Percentiles rank a stretch among this genome's conserved stretches.
phyloP scores from a whole-genome alignment of 1,140 invertebrate species.

The Cecropterus lyciades region DNA sequence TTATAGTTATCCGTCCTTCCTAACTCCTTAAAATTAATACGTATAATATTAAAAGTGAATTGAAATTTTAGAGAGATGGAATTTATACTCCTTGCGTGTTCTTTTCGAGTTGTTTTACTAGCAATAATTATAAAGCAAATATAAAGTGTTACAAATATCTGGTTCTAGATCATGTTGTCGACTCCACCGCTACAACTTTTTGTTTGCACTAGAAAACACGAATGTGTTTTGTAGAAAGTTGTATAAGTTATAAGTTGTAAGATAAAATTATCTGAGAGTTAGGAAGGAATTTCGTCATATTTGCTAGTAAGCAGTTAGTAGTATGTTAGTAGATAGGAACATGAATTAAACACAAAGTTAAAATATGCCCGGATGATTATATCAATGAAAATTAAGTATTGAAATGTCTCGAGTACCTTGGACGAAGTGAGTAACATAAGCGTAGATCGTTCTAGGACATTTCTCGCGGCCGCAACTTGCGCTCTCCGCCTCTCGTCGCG shows the following conservation, averaged over 20 bases:
- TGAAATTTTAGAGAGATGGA: neutral
- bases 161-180: neutral
- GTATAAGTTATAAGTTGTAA: no score
- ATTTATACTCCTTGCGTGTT: neutral
- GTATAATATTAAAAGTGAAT: neutral
- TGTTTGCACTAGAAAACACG: neutral
- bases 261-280: no score
- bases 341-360: no score
- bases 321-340: no score
- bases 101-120: no score
- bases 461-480: constrained; percentile 97
- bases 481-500: constrained; percentile 97
- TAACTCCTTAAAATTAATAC: neutral
- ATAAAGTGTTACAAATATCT: no score
- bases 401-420: constrained; percentile 86
- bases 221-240: no score
- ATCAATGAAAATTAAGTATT: neutral
- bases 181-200: neutral
- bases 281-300: no score
- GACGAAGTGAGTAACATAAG: constrained; percentile 98
- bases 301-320: no score
- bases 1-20: constrained; percentile 44
- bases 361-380: no score
- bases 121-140: no score
- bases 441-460: constrained; percentile 98